phyloP scores from a whole-genome alignment of 2,113 vertebrate species.

The Erythrocercus mccallii region DNA sequence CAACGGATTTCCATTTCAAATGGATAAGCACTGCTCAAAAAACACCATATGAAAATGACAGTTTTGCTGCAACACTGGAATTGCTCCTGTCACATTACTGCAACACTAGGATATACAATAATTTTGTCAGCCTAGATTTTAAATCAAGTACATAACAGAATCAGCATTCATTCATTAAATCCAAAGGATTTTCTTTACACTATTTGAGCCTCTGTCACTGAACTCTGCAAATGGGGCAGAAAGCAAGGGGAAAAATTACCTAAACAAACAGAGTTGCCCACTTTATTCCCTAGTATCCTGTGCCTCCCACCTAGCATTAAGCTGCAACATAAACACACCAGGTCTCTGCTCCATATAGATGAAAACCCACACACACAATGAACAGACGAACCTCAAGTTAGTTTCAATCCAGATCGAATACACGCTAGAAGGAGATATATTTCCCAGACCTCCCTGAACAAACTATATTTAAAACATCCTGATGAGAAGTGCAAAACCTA shows the following conservation, averaged over 20 bases:
- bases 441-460: neutral
- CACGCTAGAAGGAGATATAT: neutral
- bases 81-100: neutral
- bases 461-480: neutral
- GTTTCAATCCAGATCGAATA: neutral
- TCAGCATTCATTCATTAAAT: neutral
- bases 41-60: fast-evolving
- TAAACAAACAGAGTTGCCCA: neutral
- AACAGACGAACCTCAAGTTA: neutral
- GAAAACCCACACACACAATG: neutral
- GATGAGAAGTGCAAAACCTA: neutral
- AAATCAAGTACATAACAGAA: neutral
- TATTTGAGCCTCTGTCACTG: neutral
- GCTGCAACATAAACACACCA: neutral
- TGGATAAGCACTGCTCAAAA: neutral
- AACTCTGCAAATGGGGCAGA: neutral
- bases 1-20: neutral
- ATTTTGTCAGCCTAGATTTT: neutral
- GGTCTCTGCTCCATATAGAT: neutral
- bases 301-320: neutral
- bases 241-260: fast-evolving
- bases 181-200: neutral
- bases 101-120: neutral
- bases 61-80: neutral
- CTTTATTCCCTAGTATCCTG: neutral